Percentiles rank a stretch among this genome's conserved stretches.
Conservation (phyloP, 2,888 invertebrate species). For the Holacanthella duospinosa region DNA sequence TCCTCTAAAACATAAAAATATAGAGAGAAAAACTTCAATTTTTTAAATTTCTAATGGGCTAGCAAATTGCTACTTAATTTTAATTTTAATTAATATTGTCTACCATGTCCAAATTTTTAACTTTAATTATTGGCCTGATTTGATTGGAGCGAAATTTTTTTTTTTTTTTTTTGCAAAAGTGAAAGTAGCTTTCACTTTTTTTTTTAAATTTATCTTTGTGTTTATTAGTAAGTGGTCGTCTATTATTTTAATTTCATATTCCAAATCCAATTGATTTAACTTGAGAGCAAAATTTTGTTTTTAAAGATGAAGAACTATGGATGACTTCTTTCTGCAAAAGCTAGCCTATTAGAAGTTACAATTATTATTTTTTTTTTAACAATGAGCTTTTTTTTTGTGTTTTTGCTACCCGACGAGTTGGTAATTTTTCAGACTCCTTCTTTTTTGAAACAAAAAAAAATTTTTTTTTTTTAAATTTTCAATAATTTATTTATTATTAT, state of each 20-base stretch:
- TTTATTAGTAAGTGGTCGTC: not conserved
- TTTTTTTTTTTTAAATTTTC: too few relatives aligned
- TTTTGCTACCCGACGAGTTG: too few relatives aligned
- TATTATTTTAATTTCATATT: conserved; percentile 3
- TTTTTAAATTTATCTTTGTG: not conserved
- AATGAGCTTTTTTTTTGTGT: not conserved
- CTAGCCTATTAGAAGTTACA: conserved; percentile 7
- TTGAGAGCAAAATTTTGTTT: not conserved
- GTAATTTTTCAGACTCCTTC: not conserved
- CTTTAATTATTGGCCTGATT: too few relatives aligned
- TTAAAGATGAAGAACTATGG: not conserved
- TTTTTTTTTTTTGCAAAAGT: too few relatives aligned
- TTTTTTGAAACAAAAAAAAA: not conserved
- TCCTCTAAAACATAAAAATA: not conserved
- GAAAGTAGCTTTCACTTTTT: not conserved
- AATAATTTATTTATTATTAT: too few relatives aligned
- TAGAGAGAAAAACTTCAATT: too few relatives aligned
- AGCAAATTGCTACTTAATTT: not conserved
- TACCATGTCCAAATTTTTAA: too few relatives aligned
- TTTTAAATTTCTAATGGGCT: not conserved
- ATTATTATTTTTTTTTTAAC: not conserved
- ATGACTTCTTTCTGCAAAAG: conserved; percentile 8
- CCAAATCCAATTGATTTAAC: conserved; percentile 8
- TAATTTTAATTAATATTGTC: not conserved
- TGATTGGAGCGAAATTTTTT: too few relatives aligned